Evolutionary conservation across 92 coral and sea anemone genomes (phyloP).

Genomic region (Porites cylindrica): DNA sequence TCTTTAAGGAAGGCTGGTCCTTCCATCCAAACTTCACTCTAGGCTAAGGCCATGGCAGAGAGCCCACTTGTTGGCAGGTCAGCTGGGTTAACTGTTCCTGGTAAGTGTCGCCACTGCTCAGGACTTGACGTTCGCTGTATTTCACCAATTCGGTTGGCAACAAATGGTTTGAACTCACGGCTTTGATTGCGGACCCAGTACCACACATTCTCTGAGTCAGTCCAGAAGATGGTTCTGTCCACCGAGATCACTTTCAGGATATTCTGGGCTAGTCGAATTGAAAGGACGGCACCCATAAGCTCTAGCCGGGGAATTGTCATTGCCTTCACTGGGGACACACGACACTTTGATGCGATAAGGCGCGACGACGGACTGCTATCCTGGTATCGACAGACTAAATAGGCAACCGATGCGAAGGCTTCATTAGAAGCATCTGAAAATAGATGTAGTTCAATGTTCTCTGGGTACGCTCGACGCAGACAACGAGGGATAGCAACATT

Average conservation of each 20-base stretch:
- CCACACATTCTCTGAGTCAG: conserved; percentile 51
- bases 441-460: conserved; percentile 34
- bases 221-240: conserved; percentile 37
- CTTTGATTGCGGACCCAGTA: conserved; percentile 64
- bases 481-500: conserved; percentile 56
- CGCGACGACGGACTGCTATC: conserved; percentile 18
- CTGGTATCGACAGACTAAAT: conserved; percentile 44
- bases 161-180: conserved; percentile 43
- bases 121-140: conserved; percentile 51
- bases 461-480: conserved; percentile 51
- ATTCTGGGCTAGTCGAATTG: conserved; percentile 31
- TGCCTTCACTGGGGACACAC: conserved; percentile 55
- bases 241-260: conserved; percentile 29
- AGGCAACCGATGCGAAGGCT: conserved; percentile 48
- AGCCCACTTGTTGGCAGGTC: conserved; percentile 30
- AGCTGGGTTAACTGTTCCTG: conserved; percentile 46
- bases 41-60: conserved; percentile 30
- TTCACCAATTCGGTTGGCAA: conserved; percentile 55
- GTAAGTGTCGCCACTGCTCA: conserved; percentile 57
- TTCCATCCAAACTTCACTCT: conserved; percentile 44
- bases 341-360: conserved; percentile 54
- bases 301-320: conserved; percentile 54
- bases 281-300: conserved; percentile 54
- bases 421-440: conserved; percentile 69
- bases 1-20: conserved; percentile 50